Conservation (phyloP, 1,140 invertebrate genomes). For the Nylanderia fulva region DNA sequence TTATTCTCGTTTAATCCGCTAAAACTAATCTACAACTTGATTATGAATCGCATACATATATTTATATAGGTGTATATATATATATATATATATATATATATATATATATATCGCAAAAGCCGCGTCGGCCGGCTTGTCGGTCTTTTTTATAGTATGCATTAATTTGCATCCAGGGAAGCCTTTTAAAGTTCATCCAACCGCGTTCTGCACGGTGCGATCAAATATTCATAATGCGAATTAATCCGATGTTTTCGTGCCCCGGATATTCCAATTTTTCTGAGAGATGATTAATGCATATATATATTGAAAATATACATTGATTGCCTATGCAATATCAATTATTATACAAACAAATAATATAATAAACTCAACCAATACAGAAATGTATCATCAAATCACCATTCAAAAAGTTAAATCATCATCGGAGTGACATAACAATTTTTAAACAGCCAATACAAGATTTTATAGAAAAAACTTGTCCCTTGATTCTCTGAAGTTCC, state of each 20-base stretch:
- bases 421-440: background rate
- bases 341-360: slow-evolving; percentile 11
- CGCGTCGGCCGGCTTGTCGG: slow-evolving; percentile 10
- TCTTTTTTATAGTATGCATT: slow-evolving; percentile 51
- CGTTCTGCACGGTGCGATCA: slow-evolving; percentile 48
- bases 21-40: slow-evolving; percentile 59
- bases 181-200: slow-evolving; percentile 54
- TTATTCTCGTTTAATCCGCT: slow-evolving; percentile 52
- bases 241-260: slow-evolving; percentile 28
- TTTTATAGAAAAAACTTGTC: too few species aligned
- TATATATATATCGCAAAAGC: slow-evolving; percentile 40
- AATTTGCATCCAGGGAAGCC: slow-evolving; percentile 42
- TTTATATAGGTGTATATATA: too few species aligned
- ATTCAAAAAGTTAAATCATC: background rate
- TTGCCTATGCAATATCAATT: background rate
- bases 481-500: too few species aligned
- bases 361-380: slow-evolving; percentile 11
- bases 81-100: too few species aligned
- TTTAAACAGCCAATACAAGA: background rate
- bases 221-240: slow-evolving; percentile 59
- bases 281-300: background rate
- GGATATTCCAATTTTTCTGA: slow-evolving; percentile 42
- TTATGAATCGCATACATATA: slow-evolving; percentile 34
- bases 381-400: background rate
- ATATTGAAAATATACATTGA: background rate